A percentile compares a stretch with the other conserved stretches of the same genome.
Evolutionary conservation across 2,113 vertebrate genomes (phyloP).

Genomic region (Meriones unguiculatus): DNA sequence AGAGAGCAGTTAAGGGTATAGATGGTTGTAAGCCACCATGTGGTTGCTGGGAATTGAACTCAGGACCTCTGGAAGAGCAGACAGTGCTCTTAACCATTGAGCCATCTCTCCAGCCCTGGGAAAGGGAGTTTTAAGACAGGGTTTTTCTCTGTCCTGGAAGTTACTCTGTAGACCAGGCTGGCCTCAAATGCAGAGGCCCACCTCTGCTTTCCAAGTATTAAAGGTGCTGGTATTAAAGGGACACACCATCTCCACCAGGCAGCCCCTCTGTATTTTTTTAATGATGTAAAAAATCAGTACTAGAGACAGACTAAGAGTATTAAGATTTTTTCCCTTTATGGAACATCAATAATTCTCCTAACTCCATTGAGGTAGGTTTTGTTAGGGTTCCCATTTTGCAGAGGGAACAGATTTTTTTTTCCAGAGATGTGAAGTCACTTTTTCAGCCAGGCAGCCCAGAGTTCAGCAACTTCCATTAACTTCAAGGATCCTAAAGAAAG

Average conservation of each 20-base stretch:
- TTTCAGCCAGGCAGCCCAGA: not conserved
- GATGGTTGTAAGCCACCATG: too few relatives aligned
- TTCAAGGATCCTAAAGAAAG: not conserved
- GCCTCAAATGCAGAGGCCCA: not conserved
- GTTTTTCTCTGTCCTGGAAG: not conserved
- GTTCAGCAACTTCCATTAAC: not conserved
- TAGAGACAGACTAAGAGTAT: not conserved
- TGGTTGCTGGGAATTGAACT: too few relatives aligned
- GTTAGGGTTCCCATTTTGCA: not conserved
- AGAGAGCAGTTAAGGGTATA: too few relatives aligned
- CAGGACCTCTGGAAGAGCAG: too few relatives aligned
- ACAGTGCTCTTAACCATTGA: too few relatives aligned
- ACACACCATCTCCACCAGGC: not conserved
- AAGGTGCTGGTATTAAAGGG: not conserved
- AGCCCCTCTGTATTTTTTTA: not conserved
- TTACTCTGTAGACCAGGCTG: not conserved
- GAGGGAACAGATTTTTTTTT: not conserved
- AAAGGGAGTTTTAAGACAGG: not conserved
- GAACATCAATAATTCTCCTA: not conserved
- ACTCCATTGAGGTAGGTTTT: not conserved
- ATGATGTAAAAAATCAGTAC: not conserved
- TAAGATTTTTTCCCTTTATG: not conserved
- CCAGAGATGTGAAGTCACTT: not conserved
- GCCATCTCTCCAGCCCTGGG: too few relatives aligned
- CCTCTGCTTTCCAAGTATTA: not conserved